Percentiles rank a stretch among this genome's conserved stretches.
phyloP scores from a whole-genome alignment of 2,888 invertebrate species.

The Lithophane leautieri region DNA sequence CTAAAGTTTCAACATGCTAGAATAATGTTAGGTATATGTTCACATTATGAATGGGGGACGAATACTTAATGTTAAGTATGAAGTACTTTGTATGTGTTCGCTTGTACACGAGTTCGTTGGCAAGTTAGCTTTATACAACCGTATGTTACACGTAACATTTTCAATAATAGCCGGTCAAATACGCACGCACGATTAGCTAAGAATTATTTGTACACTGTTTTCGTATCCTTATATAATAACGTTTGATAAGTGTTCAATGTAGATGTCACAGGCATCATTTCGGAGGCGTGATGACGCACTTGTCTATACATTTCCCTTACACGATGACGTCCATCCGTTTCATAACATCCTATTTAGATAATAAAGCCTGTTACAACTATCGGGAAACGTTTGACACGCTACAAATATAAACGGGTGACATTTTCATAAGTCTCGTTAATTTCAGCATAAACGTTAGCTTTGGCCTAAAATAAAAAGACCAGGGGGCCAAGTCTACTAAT shows the following conservation, averaged over 20 bases:
- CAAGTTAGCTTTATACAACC: slow-evolving; percentile 19
- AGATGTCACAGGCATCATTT: slow-evolving; percentile 70
- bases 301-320: slow-evolving; percentile 71
- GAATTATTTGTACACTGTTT: slow-evolving; percentile 51
- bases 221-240: slow-evolving; percentile 60
- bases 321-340: slow-evolving; percentile 79
- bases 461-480: slow-evolving; percentile 47
- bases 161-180: slow-evolving; percentile 30
- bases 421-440: slow-evolving; percentile 73
- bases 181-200: slow-evolving; percentile 54
- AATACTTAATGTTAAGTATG: slow-evolving; percentile 22
- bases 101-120: not conserved
- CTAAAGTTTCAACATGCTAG: slow-evolving; percentile 29
- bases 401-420: slow-evolving; percentile 75
- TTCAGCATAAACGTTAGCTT: slow-evolving; percentile 59
- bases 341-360: slow-evolving; percentile 83
- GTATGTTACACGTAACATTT: slow-evolving; percentile 28
- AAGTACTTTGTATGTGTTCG: slow-evolving; percentile 8
- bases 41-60: slow-evolving; percentile 33
- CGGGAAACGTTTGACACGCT: slow-evolving; percentile 67
- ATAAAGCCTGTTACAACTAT: slow-evolving; percentile 78
- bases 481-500: too few species aligned
- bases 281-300: slow-evolving; percentile 81
- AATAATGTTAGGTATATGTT: slow-evolving; percentile 42
- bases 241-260: slow-evolving; percentile 57